Percentiles rank a stretch among this genome's conserved stretches.
phyloP scores from a whole-genome alignment of 1,140 invertebrate species.

The Nymphalis io region DNA sequence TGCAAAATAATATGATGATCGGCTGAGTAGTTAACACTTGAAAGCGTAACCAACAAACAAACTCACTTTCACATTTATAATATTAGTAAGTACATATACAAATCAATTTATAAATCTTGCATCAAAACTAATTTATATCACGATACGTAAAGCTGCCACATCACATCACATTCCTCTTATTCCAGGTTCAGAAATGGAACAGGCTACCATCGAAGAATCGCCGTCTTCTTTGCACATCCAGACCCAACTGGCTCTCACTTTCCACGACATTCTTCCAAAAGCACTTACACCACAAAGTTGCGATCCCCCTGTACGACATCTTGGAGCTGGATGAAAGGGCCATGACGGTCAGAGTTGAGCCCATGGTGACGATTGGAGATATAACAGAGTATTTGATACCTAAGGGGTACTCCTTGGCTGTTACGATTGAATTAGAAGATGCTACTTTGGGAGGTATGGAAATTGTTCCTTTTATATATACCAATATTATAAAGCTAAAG shows the following conservation, averaged over 20 bases:
- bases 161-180: not conserved
- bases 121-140: no score
- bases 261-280: conserved; percentile 86
- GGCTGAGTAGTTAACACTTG: no score
- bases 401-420: conserved; percentile 88
- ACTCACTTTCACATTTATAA: no score
- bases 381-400: conserved; percentile 87
- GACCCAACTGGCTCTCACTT: conserved; percentile 86
- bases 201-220: conserved; percentile 75
- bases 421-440: conserved; percentile 91
- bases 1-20: no score
- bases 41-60: no score
- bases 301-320: conserved; percentile 85
- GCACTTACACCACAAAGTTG: conserved; percentile 83
- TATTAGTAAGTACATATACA: no score
- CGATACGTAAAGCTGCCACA: no score
- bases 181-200: conserved; percentile 82
- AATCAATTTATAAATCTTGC: no score
- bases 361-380: conserved; percentile 91
- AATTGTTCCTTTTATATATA: not conserved
- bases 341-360: conserved; percentile 87
- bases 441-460: conserved; percentile 85
- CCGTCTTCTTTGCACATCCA: conserved; percentile 83
- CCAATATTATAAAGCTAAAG: no score
- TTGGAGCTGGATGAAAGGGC: conserved; percentile 84